Evolutionary conservation across 2,888 invertebrate species (phyloP).

Genomic region (Amiota minor): DNA sequence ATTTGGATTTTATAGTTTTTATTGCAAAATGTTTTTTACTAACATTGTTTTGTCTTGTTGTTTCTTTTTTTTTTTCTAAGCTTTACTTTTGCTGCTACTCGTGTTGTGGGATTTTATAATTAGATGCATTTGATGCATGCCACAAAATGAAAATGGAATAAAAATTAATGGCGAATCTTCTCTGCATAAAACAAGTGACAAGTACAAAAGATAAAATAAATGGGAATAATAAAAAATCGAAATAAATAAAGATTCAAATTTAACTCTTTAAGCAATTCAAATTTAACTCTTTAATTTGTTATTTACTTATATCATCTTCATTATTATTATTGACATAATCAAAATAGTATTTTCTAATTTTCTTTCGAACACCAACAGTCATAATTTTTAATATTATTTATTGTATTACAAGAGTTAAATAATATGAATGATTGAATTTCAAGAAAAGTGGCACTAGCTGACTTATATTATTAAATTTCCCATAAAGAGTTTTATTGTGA

Average conservation of each 20-base stretch:
- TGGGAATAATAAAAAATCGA: neutral
- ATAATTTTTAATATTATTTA: too few relatives aligned
- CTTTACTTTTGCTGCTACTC: slow-evolving; percentile 32
- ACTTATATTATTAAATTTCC: too few relatives aligned
- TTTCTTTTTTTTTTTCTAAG: slow-evolving; percentile 14
- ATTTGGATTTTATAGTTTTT: slow-evolving; percentile 37
- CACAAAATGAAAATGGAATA: slow-evolving; percentile 58
- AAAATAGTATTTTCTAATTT: too few relatives aligned
- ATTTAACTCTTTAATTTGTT: too few relatives aligned
- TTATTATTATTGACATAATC: too few relatives aligned
- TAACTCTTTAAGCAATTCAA: neutral
- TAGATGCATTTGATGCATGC: slow-evolving; percentile 36
- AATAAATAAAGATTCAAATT: neutral
- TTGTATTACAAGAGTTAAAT: too few relatives aligned
- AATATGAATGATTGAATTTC: too few relatives aligned
- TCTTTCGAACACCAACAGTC: too few relatives aligned
- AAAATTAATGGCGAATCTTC: neutral
- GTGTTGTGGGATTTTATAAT: slow-evolving; percentile 45
- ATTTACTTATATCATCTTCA: too few relatives aligned
- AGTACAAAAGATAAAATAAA: neutral
- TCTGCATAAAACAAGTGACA: slow-evolving; percentile 10
- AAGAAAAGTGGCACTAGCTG: too few relatives aligned
- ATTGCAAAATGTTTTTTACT: neutral
- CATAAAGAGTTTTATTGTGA: too few relatives aligned
- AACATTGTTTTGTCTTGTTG: slow-evolving; percentile 5